Percentiles rank a stretch among this genome's conserved stretches.
These are phyloP conservation scores for Leguminivora glycinivorella DNA, from an alignment of 1,140 invertebrate genomes.

Conservation along the genomic window DNA sequence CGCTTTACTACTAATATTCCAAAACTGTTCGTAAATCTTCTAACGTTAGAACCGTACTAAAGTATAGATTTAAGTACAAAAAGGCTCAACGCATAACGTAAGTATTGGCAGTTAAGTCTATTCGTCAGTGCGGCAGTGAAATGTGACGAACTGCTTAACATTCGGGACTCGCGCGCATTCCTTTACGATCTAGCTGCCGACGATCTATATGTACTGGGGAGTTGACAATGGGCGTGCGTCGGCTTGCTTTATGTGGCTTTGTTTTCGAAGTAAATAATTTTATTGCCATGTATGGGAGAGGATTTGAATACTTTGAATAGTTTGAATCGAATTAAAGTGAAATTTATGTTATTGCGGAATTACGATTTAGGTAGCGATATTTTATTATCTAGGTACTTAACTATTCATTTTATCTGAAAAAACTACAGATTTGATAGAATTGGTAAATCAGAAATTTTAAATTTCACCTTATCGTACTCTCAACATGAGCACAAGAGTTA, in stretches of 20 bases:
- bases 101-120: background rate
- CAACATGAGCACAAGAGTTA: no score
- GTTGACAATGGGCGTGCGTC: background rate
- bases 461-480: no score
- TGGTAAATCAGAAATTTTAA: no score
- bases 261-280: background rate
- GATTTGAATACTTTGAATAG: background rate
- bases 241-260: background rate
- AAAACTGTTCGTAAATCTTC: background rate
- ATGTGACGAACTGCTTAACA: slow-evolving; percentile 13
- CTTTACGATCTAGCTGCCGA: slow-evolving; percentile 15
- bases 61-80: background rate
- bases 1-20: background rate
- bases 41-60: background rate
- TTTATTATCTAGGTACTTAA: no score
- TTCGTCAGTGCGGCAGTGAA: background rate
- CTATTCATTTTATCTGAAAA: no score
- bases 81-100: background rate
- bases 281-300: background rate
- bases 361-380: background rate
- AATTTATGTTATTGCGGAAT: background rate
- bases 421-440: no score
- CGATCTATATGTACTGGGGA: background rate
- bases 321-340: background rate
- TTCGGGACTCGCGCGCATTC: slow-evolving; percentile 15